A percentile compares a stretch with the other conserved stretches of the same genome.
Evolutionary conservation across 2,888 invertebrate species (phyloP).

Genomic region (Didymodactylos carnosus): DNA sequence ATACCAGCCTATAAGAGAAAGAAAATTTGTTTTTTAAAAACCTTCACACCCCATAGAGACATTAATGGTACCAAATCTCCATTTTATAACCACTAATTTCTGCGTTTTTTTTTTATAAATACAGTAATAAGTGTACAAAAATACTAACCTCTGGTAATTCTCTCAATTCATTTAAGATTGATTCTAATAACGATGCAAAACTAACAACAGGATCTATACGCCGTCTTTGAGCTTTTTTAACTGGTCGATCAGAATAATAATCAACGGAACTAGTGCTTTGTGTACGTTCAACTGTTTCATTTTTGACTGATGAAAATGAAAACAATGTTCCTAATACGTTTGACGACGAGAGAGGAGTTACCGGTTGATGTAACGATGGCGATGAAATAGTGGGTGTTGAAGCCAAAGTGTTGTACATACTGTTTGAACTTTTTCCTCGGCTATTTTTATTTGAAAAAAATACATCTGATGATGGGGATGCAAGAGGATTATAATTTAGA

Average conservation of each 20-base stretch:
- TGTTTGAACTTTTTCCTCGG: background rate
- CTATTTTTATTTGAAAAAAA: background rate
- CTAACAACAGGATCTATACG: constrained; percentile 79
- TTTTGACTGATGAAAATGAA: background rate
- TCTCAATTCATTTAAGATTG: constrained; percentile 68
- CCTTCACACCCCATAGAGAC: too few relatives aligned
- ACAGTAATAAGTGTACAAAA: constrained; percentile 39
- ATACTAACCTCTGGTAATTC: constrained; percentile 51
- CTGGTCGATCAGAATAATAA: constrained; percentile 13
- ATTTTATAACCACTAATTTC: too few relatives aligned
- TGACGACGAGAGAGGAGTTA: background rate
- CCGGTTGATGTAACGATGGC: background rate
- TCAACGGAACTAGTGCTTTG: background rate
- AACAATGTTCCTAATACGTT: background rate
- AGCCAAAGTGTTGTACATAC: background rate
- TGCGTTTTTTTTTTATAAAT: background rate
- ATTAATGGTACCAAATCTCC: too few relatives aligned
- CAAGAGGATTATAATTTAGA: background rate
- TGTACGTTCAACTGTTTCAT: background rate
- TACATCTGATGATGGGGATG: background rate
- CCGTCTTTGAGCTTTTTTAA: constrained; percentile 38
- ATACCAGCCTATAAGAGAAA: constrained; percentile 42
- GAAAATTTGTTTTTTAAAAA: background rate
- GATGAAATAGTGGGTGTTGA: background rate
- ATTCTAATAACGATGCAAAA: constrained; percentile 67